Evolutionary conservation across 2,888 invertebrate species (phyloP), one percentile per base, ranked within the genome.

Genomic region (Phanerotoma sp.): DNA sequence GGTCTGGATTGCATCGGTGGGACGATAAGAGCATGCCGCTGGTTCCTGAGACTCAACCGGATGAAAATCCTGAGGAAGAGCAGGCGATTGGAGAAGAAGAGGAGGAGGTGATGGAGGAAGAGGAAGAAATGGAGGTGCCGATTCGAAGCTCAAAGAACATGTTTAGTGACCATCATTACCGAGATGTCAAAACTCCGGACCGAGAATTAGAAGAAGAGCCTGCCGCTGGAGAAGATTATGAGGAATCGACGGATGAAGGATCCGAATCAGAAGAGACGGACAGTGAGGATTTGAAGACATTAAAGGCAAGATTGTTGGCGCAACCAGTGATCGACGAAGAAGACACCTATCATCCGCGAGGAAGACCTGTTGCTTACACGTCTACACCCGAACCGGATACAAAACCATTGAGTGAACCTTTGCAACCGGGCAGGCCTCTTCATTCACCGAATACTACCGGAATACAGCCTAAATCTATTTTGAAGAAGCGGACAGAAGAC

Each of bases 381-480:
- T 58, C 67, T 10, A 51, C 54, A 5, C 65, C 66, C 21, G 35
- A 59, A 7, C 45, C 57, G 0, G 9, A 32, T 4, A 30, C 37
- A 4, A 63, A 63, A 4, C 58, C 58, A 4, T 41, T 64, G 42
- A 53, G 67, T 10, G 58, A 58, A 5, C 46, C 32, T 18, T 18
- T 16, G 20, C 10, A 10, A 7, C 48, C 15, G 15, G 22, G 2
- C 5, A 56, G 58, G 5, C 61, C 42, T 22, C 60, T 22, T 5
- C 53, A 60, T 32, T 49, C 60, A 1, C 58, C 62, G 3, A 58
- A 88, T 0, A 86, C 85, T 72, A 85, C 87, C 67, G n/a, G n/a
- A n/a, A 77, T 87, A 28, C 63, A 58, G 52, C 91, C 91, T 1
- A 91, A 91, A 72, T 91, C 91, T 0, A 91, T 91, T 64, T 71